Conservation (phyloP, 2,113 vertebrate species). For the Verasper variegatus region DNA sequence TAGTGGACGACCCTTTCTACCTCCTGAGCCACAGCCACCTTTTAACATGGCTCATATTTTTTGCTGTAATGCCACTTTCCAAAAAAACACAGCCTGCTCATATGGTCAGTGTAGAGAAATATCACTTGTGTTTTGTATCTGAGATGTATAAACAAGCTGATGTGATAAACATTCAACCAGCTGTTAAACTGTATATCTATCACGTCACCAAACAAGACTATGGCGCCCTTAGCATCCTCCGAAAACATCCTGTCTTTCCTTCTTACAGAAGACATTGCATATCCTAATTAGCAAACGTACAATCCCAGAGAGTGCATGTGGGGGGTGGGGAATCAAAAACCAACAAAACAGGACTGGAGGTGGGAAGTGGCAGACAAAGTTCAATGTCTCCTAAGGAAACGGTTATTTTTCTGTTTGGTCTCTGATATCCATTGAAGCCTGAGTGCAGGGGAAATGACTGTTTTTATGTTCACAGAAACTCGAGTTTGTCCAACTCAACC, state of each 20-base stretch:
- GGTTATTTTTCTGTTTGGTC: conserved; percentile 29
- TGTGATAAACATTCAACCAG: conserved; percentile 12
- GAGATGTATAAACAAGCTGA: background rate
- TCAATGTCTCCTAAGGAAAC: conserved; percentile 58
- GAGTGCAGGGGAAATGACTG: background rate
- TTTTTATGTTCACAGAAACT: background rate
- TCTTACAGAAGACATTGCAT: conserved; percentile 31
- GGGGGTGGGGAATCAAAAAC: conserved; percentile 34
- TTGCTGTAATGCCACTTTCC: too few species aligned
- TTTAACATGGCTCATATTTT: too few species aligned
- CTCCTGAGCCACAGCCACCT: too few species aligned
- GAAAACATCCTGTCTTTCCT: conserved; percentile 56
- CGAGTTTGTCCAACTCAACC: background rate
- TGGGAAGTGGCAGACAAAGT: conserved; percentile 62
- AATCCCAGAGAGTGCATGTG: conserved; percentile 28
- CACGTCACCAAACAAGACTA: background rate
- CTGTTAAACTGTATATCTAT: conserved; percentile 4
- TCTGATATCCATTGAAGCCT: conserved; percentile 14
- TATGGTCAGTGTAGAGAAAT: background rate
- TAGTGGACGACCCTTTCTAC: too few species aligned
- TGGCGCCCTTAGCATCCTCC: conserved; percentile 10
- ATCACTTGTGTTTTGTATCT: background rate
- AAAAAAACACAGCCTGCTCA: too few species aligned
- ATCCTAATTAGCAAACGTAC: conserved; percentile 48
- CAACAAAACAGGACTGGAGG: conserved; percentile 49